A percentile compares a stretch with the other conserved stretches of the same genome.
phyloP scores from a whole-genome alignment of 2,113 vertebrate genomes.

The Dendrocopos noguchii region DNA sequence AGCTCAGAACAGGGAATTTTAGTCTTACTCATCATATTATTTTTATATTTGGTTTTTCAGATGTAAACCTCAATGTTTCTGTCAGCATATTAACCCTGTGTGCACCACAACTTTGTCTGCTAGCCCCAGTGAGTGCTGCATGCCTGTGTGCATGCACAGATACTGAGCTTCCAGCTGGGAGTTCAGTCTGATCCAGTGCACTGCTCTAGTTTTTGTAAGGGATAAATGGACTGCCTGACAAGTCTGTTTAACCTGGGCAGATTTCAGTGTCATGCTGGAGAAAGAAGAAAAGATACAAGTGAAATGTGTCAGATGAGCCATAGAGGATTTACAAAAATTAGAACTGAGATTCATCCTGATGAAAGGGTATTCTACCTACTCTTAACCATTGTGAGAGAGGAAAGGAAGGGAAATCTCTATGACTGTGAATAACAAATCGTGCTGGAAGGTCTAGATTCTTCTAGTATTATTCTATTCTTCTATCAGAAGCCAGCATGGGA shows the following conservation, averaged over 20 bases:
- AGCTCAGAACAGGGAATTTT: conserved; percentile 78
- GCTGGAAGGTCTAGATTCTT: neutral
- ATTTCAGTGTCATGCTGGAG: neutral
- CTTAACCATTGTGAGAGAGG: neutral
- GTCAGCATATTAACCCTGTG: conserved; percentile 64
- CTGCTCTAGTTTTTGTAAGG: neutral
- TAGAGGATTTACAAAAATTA: neutral
- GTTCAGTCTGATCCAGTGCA: neutral
- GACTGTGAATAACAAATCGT: neutral
- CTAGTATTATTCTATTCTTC: no score
- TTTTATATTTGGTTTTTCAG: conserved; percentile 73
- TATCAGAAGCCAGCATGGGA: neutral
- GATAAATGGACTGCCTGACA: neutral
- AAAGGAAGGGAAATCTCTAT: neutral
- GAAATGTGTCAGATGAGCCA: neutral
- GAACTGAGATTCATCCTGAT: neutral
- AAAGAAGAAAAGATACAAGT: neutral
- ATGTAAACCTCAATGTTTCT: conserved; percentile 70
- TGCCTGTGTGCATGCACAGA: neutral
- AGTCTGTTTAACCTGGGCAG: neutral
- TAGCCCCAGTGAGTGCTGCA: neutral
- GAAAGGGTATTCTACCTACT: neutral
- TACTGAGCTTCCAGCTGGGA: neutral
- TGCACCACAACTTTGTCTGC: neutral
- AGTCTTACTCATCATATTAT: conserved; percentile 80